Conservation (phyloP, 2,888 invertebrate genomes). For the Acleris sparsana region DNA sequence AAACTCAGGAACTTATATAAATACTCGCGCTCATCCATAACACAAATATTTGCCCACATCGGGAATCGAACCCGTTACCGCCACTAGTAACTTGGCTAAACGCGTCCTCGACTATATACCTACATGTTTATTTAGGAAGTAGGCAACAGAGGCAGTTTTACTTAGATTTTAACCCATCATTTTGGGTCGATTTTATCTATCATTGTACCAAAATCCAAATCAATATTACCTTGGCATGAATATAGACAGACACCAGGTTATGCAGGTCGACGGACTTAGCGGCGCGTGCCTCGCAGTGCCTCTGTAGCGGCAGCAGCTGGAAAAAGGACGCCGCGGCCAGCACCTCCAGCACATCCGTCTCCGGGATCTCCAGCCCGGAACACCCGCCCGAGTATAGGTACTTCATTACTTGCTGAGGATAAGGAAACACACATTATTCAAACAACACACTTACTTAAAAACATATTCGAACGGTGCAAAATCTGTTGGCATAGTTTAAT, state of each 20-base stretch:
- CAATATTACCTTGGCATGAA: conserved; percentile 92
- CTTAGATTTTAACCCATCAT: too few relatives aligned
- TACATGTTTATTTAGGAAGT: too few relatives aligned
- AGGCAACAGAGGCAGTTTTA: too few relatives aligned
- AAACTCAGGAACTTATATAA: too few relatives aligned
- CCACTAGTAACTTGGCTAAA: too few relatives aligned
- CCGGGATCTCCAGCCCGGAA: conserved; percentile 89
- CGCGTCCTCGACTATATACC: too few relatives aligned
- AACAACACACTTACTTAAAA: not conserved
- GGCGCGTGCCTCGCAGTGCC: conserved; percentile 93
- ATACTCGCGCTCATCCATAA: too few relatives aligned
- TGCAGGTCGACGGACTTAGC: conserved; percentile 93
- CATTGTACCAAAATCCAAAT: not conserved
- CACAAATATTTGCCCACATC: too few relatives aligned
- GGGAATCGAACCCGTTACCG: too few relatives aligned
- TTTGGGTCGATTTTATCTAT: too few relatives aligned
- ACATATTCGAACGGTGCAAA: not conserved
- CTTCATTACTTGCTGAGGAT: conserved; percentile 93
- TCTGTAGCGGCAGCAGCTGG: conserved; percentile 91
- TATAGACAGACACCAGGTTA: conserved; percentile 95
- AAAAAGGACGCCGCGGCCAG: conserved; percentile 97
- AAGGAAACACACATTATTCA: conserved; percentile 37
- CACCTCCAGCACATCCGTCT: conserved; percentile 92
- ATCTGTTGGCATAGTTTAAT: not conserved
- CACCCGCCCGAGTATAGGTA: conserved; percentile 96